Percentiles rank a stretch among this genome's conserved stretches.
phyloP scores from a whole-genome alignment of 2,888 invertebrate species.

The Sarcophaga rosellei region DNA sequence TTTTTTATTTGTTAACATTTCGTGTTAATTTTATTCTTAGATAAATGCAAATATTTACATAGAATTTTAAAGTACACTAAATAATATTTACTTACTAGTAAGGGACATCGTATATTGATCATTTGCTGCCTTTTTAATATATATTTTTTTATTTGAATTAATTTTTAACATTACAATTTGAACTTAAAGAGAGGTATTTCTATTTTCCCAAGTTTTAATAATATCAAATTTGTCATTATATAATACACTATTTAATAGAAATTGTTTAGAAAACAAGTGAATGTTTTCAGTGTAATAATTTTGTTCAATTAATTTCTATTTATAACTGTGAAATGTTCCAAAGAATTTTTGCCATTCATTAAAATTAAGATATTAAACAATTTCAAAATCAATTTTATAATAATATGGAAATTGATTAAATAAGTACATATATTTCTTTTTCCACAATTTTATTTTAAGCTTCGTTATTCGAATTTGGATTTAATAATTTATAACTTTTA shows the following conservation, averaged over 20 bases:
- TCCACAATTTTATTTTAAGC: no score
- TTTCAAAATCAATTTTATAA: conserved; percentile 9
- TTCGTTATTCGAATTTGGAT: no score
- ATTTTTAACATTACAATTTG: conserved; percentile 75
- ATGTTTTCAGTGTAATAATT: conserved; percentile 50
- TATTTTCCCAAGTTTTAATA: conserved; percentile 81
- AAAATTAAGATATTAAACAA: not conserved
- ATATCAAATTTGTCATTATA: conserved; percentile 70
- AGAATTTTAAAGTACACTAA: conserved; percentile 25
- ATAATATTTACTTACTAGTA: conserved; percentile 49
- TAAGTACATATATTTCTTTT: no score
- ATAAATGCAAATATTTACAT: conserved; percentile 60
- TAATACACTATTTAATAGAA: conserved; percentile 9
- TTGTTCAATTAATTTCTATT: not conserved
- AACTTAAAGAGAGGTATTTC: conserved; percentile 82
- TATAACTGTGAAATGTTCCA: not conserved
- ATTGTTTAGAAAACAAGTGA: conserved; percentile 13
- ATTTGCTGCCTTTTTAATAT: conserved; percentile 33
- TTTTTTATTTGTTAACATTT: conserved; percentile 40
- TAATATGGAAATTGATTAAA: not conserved
- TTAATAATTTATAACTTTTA: no score
- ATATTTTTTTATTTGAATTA: conserved; percentile 57
- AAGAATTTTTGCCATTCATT: not conserved
- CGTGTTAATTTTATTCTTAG: not conserved
- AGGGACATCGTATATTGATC: conserved; percentile 45